Percentiles rank a stretch among this genome's conserved stretches.
Conservation (phyloP, 2,888 invertebrate genomes). For the Dexiosoma caninum region DNA sequence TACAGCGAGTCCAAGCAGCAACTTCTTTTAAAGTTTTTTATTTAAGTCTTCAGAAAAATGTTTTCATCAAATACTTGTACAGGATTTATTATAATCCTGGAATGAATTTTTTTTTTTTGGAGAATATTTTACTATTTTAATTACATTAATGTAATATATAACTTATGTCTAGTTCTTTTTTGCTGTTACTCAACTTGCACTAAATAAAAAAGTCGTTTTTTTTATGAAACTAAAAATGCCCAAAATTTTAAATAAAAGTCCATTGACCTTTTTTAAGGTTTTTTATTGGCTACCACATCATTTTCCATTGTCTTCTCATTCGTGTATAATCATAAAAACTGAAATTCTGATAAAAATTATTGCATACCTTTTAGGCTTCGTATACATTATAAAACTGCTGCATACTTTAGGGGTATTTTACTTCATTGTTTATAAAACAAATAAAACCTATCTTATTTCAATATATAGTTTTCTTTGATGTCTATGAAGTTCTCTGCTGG, state of each 20-base stretch:
- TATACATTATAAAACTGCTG: slow-evolving; percentile 20
- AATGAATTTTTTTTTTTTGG: no score
- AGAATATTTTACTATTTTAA: no score
- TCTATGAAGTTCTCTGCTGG: background rate
- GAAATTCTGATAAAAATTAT: background rate
- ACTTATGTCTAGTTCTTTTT: no score
- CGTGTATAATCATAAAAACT: background rate
- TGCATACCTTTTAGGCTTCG: background rate
- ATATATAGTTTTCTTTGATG: background rate
- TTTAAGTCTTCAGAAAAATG: no score
- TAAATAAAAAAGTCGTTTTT: background rate
- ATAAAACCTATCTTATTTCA: background rate
- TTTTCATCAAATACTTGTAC: no score
- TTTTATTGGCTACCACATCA: background rate
- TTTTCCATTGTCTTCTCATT: slow-evolving; percentile 1
- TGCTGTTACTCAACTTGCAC: background rate
- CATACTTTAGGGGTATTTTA: slow-evolving; percentile 16
- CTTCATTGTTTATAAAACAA: background rate
- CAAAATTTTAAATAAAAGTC: background rate
- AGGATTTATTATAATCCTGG: no score
- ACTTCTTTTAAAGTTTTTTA: no score
- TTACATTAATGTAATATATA: no score
- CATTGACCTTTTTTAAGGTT: background rate
- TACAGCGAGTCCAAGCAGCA: no score
- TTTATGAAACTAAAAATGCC: background rate